Evolutionary conservation across 2,888 invertebrate genomes (phyloP).

Genomic region (Scaptomyza tumidula): DNA sequence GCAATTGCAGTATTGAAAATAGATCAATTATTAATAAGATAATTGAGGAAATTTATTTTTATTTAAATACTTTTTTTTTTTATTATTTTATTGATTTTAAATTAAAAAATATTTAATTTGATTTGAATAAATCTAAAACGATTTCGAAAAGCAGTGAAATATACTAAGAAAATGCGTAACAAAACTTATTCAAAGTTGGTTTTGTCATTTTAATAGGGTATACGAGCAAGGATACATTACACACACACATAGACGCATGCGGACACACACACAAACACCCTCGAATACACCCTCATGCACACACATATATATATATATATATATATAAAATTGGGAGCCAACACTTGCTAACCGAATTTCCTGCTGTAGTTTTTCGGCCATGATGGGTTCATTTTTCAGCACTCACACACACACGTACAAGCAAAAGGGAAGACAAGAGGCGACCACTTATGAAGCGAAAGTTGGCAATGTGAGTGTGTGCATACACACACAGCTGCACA

Average conservation of each 20-base stretch:
- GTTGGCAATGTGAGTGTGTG: constrained; percentile 55
- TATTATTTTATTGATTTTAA: too few relatives aligned
- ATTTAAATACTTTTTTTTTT: too few relatives aligned
- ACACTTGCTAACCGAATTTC: constrained; percentile 81
- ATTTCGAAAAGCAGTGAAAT: neutral
- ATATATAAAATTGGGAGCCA: constrained; percentile 64
- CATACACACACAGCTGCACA: constrained; percentile 41
- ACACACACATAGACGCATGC: constrained; percentile 38
- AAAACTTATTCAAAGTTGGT: neutral
- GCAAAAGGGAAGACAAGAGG: constrained; percentile 48
- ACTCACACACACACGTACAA: constrained; percentile 39
- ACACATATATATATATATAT: constrained; percentile 19
- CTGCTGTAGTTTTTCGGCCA: constrained; percentile 77
- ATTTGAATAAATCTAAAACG: neutral
- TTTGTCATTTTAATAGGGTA: constrained; percentile 29
- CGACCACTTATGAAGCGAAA: constrained; percentile 75
- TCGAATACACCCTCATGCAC: constrained; percentile 12
- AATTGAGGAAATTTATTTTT: too few relatives aligned
- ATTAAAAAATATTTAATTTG: neutral
- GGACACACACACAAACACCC: constrained; percentile 8
- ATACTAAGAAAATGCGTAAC: neutral
- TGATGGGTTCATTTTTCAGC: constrained; percentile 81
- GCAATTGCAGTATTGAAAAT: too few relatives aligned
- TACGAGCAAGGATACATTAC: constrained; percentile 62
- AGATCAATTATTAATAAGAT: too few relatives aligned